Conservation (phyloP, 2,797 vertebrate genomes). For the Catamblyrhynchus diadema region DNA sequence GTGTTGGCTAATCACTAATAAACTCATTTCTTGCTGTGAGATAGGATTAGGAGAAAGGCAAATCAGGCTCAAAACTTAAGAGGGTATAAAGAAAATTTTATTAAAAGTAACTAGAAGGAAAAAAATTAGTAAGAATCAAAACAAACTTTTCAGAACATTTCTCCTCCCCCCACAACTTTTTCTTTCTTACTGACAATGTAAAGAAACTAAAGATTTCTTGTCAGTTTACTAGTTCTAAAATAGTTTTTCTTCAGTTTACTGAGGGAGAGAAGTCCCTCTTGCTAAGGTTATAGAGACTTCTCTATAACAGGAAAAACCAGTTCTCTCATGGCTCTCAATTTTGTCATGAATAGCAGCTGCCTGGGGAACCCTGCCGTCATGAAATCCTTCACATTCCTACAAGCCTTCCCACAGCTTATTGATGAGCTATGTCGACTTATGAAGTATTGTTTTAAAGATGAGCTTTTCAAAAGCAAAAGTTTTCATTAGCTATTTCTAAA, state of each 20-base stretch:
- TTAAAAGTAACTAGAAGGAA: neutral
- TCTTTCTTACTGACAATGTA: neutral
- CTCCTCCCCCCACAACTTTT: neutral
- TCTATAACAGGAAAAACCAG: neutral
- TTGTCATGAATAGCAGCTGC: neutral
- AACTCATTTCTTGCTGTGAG: neutral
- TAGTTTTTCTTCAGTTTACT: neutral
- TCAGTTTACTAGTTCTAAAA: neutral
- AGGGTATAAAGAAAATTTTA: neutral
- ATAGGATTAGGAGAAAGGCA: neutral
- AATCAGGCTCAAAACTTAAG: neutral
- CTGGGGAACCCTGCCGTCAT: neutral
- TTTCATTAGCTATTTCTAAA: neutral
- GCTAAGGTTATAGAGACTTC: neutral
- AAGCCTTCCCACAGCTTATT: neutral
- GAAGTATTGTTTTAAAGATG: neutral
- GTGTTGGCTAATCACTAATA: neutral
- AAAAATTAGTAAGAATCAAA: neutral
- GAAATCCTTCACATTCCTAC: neutral
- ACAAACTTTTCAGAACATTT: neutral
- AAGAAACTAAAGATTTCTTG: neutral
- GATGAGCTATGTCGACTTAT: neutral
- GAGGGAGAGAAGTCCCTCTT: neutral
- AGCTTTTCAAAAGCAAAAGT: neutral
- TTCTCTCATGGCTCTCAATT: neutral